Percentiles rank a stretch among this genome's conserved stretches.
phyloP scores from a whole-genome alignment of 2,797 vertebrate genomes.

The Chloroceryle inda region DNA sequence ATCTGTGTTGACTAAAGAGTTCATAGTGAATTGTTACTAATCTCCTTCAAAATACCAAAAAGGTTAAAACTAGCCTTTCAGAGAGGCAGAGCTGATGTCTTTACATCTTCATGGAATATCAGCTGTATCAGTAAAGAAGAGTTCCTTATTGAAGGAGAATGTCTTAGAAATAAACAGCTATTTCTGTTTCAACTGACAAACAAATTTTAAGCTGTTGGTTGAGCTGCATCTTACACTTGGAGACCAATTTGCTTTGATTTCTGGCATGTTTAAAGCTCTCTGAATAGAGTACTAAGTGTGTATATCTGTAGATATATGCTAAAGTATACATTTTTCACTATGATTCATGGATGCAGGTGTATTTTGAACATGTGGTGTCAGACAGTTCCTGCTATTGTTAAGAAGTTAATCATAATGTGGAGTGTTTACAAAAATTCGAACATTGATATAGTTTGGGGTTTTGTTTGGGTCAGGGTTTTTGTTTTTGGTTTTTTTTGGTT shows the following conservation, averaged over 20 bases:
- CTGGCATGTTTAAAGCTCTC: neutral
- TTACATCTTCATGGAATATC: neutral
- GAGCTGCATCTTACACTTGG: neutral
- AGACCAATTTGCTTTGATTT: neutral
- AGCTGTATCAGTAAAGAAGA: neutral
- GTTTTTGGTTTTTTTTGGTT: neutral
- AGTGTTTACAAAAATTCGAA: neutral
- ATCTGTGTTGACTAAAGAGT: neutral
- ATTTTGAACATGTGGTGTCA: neutral
- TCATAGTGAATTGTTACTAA: neutral
- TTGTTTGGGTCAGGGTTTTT: neutral
- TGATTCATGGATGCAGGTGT: neutral
- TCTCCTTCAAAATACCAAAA: neutral
- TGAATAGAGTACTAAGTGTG: neutral
- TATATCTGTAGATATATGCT: neutral
- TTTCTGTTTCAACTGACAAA: neutral
- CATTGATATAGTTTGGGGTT: neutral
- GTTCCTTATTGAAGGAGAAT: neutral
- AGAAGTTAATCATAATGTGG: neutral
- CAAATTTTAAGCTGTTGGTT: neutral
- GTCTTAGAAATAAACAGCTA: neutral
- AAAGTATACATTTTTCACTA: neutral
- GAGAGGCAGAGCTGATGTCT: neutral
- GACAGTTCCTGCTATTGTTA: neutral
- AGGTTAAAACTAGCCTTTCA: neutral